Evolutionary conservation across 2,797 vertebrate genomes (phyloP), one percentile per base, ranked within the genome.

Genomic region (Pelodytes ibericus): DNA sequence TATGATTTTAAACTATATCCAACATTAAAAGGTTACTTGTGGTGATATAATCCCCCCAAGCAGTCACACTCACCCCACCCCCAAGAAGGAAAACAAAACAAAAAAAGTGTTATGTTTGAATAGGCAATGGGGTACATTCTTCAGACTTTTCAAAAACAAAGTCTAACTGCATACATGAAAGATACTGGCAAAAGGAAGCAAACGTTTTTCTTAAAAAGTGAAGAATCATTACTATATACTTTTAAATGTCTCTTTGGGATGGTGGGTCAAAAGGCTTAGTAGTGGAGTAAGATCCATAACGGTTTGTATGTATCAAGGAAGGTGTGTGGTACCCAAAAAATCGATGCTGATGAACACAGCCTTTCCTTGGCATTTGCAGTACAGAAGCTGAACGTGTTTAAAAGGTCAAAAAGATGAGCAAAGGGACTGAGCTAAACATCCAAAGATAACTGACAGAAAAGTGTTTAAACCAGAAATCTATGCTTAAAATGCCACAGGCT

Each of bases 401-500:
- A 36, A 62, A 62, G 59, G 59, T 62, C 59, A 62, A 6, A 36
- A 62, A 33, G 29, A 29, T 33, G 29, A 62, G 59, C 36, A 33
- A 62, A 62, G 36, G 18, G 59, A 62, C 59, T 18, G 58, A 60
- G 58, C 25, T 13, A 8, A 15, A 30, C 58, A 62, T 22, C 41
- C 41, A 62, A 30, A 62, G 59, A 62, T 36, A 62, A 62, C 2
- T 6, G 5, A n/a, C 18, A 36, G 22, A 62, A 18, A 62, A 33
- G 59, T 7, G 61, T 22, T 64, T 44, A 15, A 41, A 44, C 10
- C 5, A 64, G 49, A 53, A 64, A 41, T 64, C 33, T 26, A 53
- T 53, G 49, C 49, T 53, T 53, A 53, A 64, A 64, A 62, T 62
- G 59, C 30, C 59, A 62, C 30, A 62, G 18, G 58, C 58, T 11